These are phyloP conservation scores for Lagothrix lagotricha DNA, from an alignment of 2,797 vertebrate genomes.

Conservation along the genomic window DNA sequence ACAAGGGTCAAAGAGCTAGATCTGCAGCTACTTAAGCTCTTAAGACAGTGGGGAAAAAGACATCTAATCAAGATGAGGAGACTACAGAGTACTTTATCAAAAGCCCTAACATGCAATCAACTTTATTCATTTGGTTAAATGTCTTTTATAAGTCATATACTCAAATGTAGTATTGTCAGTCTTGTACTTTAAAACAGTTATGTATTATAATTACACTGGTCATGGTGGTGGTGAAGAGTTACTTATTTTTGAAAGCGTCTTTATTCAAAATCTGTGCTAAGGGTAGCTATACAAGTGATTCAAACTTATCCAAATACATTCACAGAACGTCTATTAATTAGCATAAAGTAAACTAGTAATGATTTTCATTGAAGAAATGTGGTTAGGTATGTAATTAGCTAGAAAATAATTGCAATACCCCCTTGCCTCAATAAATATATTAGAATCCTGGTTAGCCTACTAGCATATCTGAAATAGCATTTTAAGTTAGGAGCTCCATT, in stretches of 20 bases:
- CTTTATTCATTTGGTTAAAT: background rate
- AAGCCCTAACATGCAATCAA: background rate
- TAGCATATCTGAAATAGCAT: background rate
- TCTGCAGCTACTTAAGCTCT: background rate
- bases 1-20: background rate
- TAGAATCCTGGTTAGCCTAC: background rate
- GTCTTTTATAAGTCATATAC: background rate
- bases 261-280: background rate
- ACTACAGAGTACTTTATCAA: background rate
- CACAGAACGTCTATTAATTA: background rate
- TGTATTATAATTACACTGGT: background rate
- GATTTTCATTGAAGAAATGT: constrained; percentile 3
- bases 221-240: background rate
- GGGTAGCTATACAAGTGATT: background rate
- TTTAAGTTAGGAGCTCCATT: background rate
- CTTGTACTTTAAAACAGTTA: background rate
- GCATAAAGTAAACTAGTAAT: background rate
- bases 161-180: background rate
- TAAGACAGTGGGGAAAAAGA: background rate
- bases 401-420: background rate
- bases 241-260: background rate
- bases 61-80: background rate
- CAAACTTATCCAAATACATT: background rate
- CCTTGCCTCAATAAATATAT: background rate
- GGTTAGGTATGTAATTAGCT: background rate